Evolutionary conservation across 1,140 invertebrate species (phyloP).

Genomic region (Nasonia giraulti): DNA sequence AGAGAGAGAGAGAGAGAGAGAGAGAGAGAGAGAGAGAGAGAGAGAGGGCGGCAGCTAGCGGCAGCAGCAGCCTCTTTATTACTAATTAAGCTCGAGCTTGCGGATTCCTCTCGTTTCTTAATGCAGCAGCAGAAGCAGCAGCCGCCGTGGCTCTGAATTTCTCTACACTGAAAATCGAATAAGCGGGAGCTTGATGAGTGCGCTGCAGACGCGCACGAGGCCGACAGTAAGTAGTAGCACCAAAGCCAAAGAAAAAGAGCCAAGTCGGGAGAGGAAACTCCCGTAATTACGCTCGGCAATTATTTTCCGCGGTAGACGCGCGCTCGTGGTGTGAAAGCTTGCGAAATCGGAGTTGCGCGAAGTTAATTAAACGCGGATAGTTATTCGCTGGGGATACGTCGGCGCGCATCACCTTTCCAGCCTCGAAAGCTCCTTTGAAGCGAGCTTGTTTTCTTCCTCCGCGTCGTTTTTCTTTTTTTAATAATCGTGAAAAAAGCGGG

Average conservation of each 20-base stretch:
- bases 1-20: not conserved
- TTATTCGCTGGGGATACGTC: conserved; percentile 43
- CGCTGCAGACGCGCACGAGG: not conserved
- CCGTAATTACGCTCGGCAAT: conserved; percentile 64
- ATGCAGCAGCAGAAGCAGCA: not conserved
- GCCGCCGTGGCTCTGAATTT: not conserved
- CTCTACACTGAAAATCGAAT: conserved; percentile 9
- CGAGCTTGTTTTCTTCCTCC: not conserved
- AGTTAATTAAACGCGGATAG: conserved; percentile 66
- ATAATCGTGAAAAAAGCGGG: not conserved
- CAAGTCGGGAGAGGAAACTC: conserved; percentile 50
- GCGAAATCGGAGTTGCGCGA: conserved; percentile 61
- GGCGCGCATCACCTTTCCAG: too few species aligned
- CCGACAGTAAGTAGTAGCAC: not conserved
- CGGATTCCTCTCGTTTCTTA: not conserved
- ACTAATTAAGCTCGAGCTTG: conserved; percentile 28
- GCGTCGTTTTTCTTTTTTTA: not conserved
- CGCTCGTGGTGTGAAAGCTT: conserved; percentile 22
- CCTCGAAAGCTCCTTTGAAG: not conserved
- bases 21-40: too few species aligned
- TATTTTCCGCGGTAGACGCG: conserved; percentile 57
- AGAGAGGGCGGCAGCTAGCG: too few species aligned
- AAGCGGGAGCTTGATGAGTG: conserved; percentile 8
- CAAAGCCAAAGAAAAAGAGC: conserved; percentile 11
- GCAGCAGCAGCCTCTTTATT: not conserved